Percentiles rank a stretch among this genome's conserved stretches.
Evolutionary conservation across 92 coral and sea anemone genomes (phyloP).

Genomic region (Desmophyllum pertusum): DNA sequence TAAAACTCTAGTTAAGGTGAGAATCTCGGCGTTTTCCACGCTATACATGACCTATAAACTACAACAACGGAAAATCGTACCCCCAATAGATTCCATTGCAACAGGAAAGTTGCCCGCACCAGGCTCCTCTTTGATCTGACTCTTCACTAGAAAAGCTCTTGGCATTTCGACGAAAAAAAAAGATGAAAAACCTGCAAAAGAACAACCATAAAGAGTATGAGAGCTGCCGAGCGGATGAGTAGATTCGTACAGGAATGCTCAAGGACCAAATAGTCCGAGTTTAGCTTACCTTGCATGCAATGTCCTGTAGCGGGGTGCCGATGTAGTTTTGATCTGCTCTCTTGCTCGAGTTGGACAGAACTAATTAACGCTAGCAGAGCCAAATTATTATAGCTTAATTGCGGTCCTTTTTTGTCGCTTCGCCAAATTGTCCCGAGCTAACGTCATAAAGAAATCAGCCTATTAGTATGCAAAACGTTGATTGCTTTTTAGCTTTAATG

Average conservation of each 20-base stretch:
- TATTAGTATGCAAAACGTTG: slow-evolving; percentile 1
- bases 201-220: not conserved
- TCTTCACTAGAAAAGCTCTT: not conserved
- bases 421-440: not conserved
- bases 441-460: not conserved
- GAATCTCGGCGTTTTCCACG: not conserved
- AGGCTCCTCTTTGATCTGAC: not conserved
- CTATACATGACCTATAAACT: not conserved
- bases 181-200: not conserved
- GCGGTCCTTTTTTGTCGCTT: not conserved
- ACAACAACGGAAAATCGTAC: not conserved
- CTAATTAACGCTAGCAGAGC: not conserved
- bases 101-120: not conserved
- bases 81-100: not conserved
- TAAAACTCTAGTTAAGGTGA: no score
- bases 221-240: not conserved
- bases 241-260: not conserved
- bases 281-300: not conserved
- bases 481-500: not conserved
- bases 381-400: not conserved
- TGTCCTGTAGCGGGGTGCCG: not conserved
- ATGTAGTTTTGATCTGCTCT: not conserved
- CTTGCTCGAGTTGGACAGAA: not conserved
- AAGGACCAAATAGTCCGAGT: not conserved
- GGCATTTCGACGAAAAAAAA: not conserved